These are phyloP conservation scores for Hippasteria phrygiana DNA, from an alignment of 53 echinoderm and acorn worm genomes.

Conservation along the genomic window DNA sequence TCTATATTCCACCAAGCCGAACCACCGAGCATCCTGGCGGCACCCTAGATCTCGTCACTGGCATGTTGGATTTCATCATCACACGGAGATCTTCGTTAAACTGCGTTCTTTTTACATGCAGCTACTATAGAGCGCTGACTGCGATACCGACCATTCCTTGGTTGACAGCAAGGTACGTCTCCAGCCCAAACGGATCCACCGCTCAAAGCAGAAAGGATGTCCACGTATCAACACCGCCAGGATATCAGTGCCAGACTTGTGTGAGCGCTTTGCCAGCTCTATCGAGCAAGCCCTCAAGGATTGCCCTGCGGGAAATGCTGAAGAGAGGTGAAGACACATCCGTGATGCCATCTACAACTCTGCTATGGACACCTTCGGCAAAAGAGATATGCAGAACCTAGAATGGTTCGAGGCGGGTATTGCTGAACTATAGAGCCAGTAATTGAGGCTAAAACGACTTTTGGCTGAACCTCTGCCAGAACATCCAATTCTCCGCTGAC, in stretches of 20 bases:
- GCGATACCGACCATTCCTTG: conserved; percentile 47
- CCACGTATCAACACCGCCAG: conserved; percentile 15
- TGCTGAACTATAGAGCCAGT: not conserved
- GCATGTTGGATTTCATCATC: conserved; percentile 52
- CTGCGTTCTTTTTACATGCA: not conserved
- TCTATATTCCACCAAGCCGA: conserved; percentile 42
- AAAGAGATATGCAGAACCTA: not conserved
- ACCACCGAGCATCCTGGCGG: conserved; percentile 60
- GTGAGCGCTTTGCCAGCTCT: not conserved
- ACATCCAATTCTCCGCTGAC: conserved; percentile 2
- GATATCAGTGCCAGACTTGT: not conserved
- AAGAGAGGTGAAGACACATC: conserved; percentile 37
- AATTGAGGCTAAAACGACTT: conserved; percentile 3
- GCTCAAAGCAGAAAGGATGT: conserved; percentile 37
- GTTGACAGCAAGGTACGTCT: conserved; percentile 60
- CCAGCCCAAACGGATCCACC: too few relatives aligned
- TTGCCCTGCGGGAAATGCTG: not conserved
- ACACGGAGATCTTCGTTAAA: not conserved
- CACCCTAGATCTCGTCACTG: conserved; percentile 62
- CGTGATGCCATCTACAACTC: conserved; percentile 8
- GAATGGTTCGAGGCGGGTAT: conserved; percentile 49
- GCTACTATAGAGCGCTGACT: conserved; percentile 20
- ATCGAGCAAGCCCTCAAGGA: conserved; percentile 22
- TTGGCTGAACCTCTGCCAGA: conserved; percentile 20
- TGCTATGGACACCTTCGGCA: not conserved